Percentiles rank a stretch among this genome's conserved stretches.
Conservation (phyloP, 2,888 invertebrate genomes). For the Andrena camellia region DNA sequence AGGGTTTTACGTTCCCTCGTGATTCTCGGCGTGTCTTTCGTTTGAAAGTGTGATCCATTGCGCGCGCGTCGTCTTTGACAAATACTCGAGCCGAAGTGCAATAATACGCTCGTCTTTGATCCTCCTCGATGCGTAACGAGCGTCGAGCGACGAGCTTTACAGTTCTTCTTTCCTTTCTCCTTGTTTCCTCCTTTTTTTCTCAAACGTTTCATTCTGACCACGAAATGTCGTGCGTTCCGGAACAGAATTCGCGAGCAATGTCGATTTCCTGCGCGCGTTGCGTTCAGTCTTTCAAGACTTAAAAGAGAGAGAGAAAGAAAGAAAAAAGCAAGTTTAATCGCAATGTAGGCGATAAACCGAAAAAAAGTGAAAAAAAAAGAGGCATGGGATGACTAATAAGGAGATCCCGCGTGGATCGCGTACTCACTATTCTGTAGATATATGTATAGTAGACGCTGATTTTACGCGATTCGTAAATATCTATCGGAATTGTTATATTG, state of each 20-base stretch:
- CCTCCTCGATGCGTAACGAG: constrained; percentile 2
- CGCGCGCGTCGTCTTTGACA: constrained; percentile 3
- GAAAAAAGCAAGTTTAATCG: constrained; percentile 1
- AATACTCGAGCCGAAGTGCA: constrained; percentile 61
- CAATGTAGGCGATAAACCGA: constrained; percentile 23
- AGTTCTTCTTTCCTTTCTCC: no score
- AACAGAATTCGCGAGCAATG: constrained; percentile 27
- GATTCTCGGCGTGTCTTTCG: constrained; percentile 9
- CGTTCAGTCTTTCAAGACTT: constrained; percentile 33
- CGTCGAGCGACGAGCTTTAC: constrained; percentile 33
- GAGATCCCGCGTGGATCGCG: constrained; percentile 73
- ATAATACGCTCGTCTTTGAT: constrained; percentile 32
- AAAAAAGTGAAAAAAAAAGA: constrained; percentile 10
- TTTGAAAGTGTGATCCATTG: neutral
- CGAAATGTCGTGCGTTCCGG: constrained; percentile 38
- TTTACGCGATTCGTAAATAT: constrained; percentile 77
- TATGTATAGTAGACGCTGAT: constrained; percentile 83
- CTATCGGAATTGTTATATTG: constrained; percentile 82
- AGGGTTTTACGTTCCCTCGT: constrained; percentile 26
- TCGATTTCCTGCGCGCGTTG: neutral
- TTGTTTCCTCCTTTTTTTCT: neutral
- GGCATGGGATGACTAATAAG: constrained; percentile 36
- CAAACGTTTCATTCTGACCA: neutral
- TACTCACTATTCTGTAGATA: constrained; percentile 84
- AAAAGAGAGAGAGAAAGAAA: no score